Conservation (phyloP, 23 tunicate species). For the Oikopleura albicans region DNA sequence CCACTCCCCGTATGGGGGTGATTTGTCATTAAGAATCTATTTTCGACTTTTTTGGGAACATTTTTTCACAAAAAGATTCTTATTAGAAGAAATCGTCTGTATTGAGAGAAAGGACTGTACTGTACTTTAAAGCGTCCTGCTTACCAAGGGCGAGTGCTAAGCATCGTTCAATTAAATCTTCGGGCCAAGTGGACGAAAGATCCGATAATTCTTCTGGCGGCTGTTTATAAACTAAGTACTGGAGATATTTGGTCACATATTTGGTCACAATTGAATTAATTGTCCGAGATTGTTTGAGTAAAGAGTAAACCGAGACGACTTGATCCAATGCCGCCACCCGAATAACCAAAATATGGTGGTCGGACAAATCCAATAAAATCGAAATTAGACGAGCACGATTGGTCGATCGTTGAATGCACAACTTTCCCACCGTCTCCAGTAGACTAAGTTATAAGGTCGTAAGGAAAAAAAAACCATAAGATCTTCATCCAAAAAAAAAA, state of each 20-base stretch:
- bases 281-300: background rate
- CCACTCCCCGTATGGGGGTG: no score
- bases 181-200: constrained; percentile 31
- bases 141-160: constrained; percentile 32
- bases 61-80: no score
- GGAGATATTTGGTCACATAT: background rate
- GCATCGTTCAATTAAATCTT: constrained; percentile 52
- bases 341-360: background rate
- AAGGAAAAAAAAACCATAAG: no score
- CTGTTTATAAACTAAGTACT: background rate
- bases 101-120: no score
- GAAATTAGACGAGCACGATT: background rate
- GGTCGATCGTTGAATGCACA: background rate
- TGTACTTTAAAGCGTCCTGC: no score
- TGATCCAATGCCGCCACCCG: background rate
- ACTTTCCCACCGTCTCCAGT: background rate
- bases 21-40: no score
- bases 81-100: no score
- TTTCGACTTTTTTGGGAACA: no score
- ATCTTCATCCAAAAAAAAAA: no score
- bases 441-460: no score
- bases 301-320: background rate
- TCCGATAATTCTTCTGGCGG: background rate
- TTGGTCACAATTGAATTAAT: background rate
- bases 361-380: background rate